Conservation (phyloP, 2,888 invertebrate species). For the Anodontia alba region DNA sequence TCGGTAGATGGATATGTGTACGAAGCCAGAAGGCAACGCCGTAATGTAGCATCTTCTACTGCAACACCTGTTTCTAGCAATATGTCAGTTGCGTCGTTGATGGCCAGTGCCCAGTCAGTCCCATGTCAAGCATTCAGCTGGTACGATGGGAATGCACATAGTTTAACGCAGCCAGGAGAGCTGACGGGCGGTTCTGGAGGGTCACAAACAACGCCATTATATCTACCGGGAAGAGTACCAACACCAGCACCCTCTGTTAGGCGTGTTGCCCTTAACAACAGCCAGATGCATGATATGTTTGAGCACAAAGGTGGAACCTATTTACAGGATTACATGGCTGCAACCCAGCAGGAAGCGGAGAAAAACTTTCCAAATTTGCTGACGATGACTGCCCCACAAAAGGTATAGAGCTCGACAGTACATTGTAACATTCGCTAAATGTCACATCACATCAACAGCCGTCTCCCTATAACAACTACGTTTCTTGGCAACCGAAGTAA, state of each 20-base stretch:
- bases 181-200: background rate
- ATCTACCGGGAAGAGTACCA: background rate
- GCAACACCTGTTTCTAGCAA: background rate
- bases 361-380: conserved; percentile 14
- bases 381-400: background rate
- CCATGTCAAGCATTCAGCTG: background rate
- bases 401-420: background rate
- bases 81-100: background rate
- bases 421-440: too few species aligned
- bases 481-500: too few species aligned
- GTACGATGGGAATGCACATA: background rate
- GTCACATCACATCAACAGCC: too few species aligned
- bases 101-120: background rate
- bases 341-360: background rate
- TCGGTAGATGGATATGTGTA: background rate
- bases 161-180: background rate
- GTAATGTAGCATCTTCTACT: background rate
- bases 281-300: conserved; percentile 12
- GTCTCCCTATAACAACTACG: too few species aligned
- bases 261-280: background rate
- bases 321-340: conserved; percentile 21
- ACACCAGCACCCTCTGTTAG: background rate
- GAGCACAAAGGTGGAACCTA: conserved; percentile 20
- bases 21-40: background rate
- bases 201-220: too few species aligned